Evolutionary conservation across 2,797 vertebrate species (phyloP), one percentile per base, ranked within the genome.

Genomic region (Neostethus bicornis): DNA sequence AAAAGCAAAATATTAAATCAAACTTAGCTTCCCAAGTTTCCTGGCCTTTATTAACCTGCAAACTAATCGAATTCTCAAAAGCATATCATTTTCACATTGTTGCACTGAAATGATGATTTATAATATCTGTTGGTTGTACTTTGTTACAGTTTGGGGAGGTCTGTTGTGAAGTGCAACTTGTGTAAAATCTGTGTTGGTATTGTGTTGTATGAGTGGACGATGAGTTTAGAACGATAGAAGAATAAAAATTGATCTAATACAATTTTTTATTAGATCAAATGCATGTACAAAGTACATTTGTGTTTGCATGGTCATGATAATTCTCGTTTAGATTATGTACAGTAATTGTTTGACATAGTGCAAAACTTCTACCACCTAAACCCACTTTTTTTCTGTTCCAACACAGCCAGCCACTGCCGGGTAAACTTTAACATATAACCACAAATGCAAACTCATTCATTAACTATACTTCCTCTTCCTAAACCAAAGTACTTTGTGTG

Each of bases 281-380:
- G 56, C 26, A 51, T 20, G 53, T 46, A 19, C n/a, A n/a, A n/a
- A n/a, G n/a, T n/a, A n/a, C n/a, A n/a, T 66, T 42, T 61, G 63
- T 64, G 34, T 2, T 3, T n/a, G n/a, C 62, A 52, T 7, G 54
- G 56, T 65, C 52, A 44, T 51, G 48, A 38, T 58, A 42, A 51
- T 34, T 26, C 63, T 35, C 43, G 44, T 51, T 21, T 9, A 4
- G 1, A 42, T 79, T 85, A 81, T 62, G 85, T n/a, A n/a, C n/a
- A n/a, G n/a, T 79, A 86, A 74, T 79, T 62, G 10, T 26, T 79
- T 83, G 65, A 80, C 77, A 75, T 46, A 20, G 35, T 26, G 5
- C 56, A 37, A 31, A 10, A 41, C 14, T 72, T 71, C 41, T 49
- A 20, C 55, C 48, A 37, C 60, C 51, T 14, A 28, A 49, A 59